Evolutionary conservation across 2,113 vertebrate species (phyloP).

Genomic region (Zonotrichia leucophrys): DNA sequence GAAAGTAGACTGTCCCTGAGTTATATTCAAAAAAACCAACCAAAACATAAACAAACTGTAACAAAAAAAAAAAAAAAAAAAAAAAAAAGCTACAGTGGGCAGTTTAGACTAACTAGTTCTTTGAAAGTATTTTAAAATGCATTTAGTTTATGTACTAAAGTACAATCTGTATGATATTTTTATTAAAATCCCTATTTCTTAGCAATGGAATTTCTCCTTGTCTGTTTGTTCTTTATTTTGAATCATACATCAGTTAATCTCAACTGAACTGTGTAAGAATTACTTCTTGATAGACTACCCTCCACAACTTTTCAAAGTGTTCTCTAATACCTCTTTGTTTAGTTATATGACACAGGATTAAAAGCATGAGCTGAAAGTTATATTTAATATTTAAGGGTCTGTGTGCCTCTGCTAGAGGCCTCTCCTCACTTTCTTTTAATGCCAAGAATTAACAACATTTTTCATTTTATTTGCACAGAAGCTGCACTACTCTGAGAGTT

Average conservation of each 20-base stretch:
- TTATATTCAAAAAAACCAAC: accelerated
- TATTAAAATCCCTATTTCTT: background rate
- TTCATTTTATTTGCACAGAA: background rate
- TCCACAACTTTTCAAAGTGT: background rate
- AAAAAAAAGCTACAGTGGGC: background rate
- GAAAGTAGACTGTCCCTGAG: background rate
- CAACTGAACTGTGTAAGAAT: background rate
- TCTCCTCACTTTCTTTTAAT: background rate
- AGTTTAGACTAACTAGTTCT: background rate
- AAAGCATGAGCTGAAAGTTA: background rate
- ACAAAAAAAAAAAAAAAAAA: background rate
- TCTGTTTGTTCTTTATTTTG: background rate
- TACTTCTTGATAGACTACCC: background rate
- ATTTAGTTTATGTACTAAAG: background rate
- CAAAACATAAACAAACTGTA: background rate
- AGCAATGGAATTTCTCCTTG: background rate
- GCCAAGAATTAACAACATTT: background rate
- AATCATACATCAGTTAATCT: background rate
- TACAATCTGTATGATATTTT: background rate
- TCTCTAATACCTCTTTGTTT: background rate
- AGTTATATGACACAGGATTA: background rate
- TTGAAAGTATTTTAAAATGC: background rate
- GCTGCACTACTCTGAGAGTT: background rate
- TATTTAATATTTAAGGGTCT: background rate
- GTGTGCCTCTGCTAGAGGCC: background rate